Evolutionary conservation across 1,140 invertebrate species (phyloP).

Genomic region (Aricia agestis): DNA sequence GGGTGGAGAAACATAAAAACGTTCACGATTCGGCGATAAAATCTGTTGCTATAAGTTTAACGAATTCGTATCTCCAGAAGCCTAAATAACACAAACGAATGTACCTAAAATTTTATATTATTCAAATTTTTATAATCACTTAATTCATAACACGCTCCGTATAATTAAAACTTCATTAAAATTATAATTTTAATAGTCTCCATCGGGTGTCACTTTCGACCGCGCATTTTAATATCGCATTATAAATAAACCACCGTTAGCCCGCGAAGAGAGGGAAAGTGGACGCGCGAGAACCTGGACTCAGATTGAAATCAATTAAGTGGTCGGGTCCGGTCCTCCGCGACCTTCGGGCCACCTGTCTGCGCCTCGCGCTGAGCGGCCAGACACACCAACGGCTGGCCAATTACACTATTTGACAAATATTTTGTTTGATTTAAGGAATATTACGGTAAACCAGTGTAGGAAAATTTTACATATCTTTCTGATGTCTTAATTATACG

Average conservation of each 20-base stretch:
- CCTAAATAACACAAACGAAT: too few relatives aligned
- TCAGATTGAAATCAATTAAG: conserved; percentile 72
- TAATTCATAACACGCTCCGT: background rate
- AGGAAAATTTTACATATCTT: background rate
- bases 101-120: too few relatives aligned
- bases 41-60: too few relatives aligned
- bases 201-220: background rate
- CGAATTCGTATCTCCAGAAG: too few relatives aligned
- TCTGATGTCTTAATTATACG: background rate
- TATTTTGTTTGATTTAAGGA: background rate
- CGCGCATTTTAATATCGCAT: background rate
- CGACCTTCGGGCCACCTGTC: conserved; percentile 65
- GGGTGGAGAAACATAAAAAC: too few relatives aligned
- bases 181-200: background rate
- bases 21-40: too few relatives aligned
- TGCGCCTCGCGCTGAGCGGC: conserved; percentile 11
- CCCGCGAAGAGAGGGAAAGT: conserved; percentile 34
- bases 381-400: background rate
- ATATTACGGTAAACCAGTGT: background rate
- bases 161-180: background rate
- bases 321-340: conserved; percentile 45
- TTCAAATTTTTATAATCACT: background rate
- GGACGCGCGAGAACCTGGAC: conserved; percentile 35
- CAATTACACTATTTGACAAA: background rate
- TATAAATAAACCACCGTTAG: conserved; percentile 26